Percentiles rank a stretch among this genome's conserved stretches.
These are phyloP conservation scores for Trissoscelio sp. DNA, from an alignment of 2,888 invertebrate genomes.

Conservation along the genomic window DNA sequence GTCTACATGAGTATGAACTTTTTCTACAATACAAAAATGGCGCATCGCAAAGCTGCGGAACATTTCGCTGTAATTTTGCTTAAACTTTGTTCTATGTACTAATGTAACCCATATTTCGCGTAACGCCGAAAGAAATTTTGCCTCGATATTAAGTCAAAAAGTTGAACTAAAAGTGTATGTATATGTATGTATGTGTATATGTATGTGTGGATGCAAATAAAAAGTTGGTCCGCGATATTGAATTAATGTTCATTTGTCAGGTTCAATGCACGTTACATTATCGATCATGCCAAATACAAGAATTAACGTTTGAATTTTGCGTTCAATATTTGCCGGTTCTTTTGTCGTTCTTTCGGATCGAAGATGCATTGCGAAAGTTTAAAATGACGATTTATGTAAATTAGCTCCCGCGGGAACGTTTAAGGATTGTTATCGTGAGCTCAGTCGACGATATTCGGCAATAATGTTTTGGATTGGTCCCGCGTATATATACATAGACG, in stretches of 20 bases:
- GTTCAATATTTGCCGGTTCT: slow-evolving; percentile 20
- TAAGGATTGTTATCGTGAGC: slow-evolving; percentile 49
- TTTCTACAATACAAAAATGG: slow-evolving; percentile 8
- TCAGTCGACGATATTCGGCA: slow-evolving; percentile 31
- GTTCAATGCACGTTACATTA: slow-evolving; percentile 23
- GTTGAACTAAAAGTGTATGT: slow-evolving; percentile 33
- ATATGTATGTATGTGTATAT: too few species aligned
- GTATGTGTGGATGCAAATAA: too few species aligned
- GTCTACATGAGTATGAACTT: slow-evolving; percentile 9
- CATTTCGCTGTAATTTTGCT: slow-evolving; percentile 16
- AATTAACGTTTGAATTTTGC: slow-evolving; percentile 39
- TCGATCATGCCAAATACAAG: slow-evolving; percentile 30
- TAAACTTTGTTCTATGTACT: slow-evolving; percentile 29
- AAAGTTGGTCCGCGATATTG: slow-evolving; percentile 22
- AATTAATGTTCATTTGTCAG: slow-evolving; percentile 53
- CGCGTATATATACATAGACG: slow-evolving; percentile 48
- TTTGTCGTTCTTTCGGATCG: slow-evolving; percentile 47
- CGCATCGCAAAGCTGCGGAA: neutral
- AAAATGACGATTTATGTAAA: slow-evolving; percentile 59
- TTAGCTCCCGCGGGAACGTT: slow-evolving; percentile 35
- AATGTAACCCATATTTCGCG: slow-evolving; percentile 41
- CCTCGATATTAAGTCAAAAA: slow-evolving; percentile 27
- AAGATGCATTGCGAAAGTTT: slow-evolving; percentile 56
- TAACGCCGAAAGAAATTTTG: slow-evolving; percentile 6
- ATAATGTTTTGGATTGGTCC: slow-evolving; percentile 43